A percentile compares a stretch with the other conserved stretches of the same genome.
phyloP scores from a whole-genome alignment of 1,140 invertebrate species.

The Drosophila paulistorum region DNA sequence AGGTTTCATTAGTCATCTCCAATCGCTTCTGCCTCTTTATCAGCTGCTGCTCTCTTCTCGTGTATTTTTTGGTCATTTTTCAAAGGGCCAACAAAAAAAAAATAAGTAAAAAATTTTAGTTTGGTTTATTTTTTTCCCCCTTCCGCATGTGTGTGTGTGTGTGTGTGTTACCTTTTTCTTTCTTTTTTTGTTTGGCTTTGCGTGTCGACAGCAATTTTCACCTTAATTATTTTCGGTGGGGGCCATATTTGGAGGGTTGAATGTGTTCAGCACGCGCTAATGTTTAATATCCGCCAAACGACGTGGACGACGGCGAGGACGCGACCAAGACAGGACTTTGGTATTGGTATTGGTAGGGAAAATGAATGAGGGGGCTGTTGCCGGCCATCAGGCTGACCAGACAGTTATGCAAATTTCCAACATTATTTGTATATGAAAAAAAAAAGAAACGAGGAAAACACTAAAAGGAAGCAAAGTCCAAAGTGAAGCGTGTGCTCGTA shows the following conservation, averaged over 20 bases:
- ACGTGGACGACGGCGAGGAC: no score
- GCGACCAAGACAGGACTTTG: conserved; percentile 30
- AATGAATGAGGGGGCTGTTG: not conserved
- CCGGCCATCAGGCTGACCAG: conserved; percentile 37
- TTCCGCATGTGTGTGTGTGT: conserved; percentile 11
- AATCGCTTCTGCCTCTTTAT: conserved; percentile 53
- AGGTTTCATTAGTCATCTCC: conserved; percentile 78
- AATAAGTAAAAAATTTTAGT: conserved; percentile 25
- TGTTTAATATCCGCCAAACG: conserved; percentile 72
- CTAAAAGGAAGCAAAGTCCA: conserved; percentile 55
- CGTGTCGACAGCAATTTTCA: conserved; percentile 81
- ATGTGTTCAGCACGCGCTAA: conserved; percentile 77
- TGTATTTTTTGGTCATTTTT: conserved; percentile 60
- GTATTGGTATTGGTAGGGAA: no score
- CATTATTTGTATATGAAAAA: conserved; percentile 65
- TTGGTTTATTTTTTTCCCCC: conserved; percentile 5
- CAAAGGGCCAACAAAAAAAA: conserved; percentile 38
- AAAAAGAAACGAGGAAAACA: conserved; percentile 26
- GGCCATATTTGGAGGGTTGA: conserved; percentile 22
- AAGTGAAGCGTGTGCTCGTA: conserved; percentile 72
- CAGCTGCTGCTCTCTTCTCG: conserved; percentile 37
- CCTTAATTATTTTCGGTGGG: conserved; percentile 75
- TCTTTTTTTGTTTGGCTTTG: conserved; percentile 44
- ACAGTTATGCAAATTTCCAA: conserved; percentile 78
- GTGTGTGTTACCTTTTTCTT: conserved; percentile 27